These are phyloP conservation scores for Musca domestica DNA, from an alignment of 1,140 invertebrate species.

Conservation along the genomic window DNA sequence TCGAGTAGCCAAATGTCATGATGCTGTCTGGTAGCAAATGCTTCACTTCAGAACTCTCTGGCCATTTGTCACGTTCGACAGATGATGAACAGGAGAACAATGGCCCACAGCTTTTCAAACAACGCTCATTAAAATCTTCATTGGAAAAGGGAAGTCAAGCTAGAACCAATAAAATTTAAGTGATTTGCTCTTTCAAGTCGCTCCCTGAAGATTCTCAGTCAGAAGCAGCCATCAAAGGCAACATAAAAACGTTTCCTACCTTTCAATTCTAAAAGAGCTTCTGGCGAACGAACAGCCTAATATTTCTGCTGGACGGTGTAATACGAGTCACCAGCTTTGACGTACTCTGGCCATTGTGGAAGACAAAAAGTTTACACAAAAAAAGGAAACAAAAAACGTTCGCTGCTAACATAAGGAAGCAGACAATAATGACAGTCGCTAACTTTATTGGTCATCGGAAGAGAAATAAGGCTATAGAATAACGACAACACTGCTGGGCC, in stretches of 20 bases:
- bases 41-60: slow-evolving; percentile 51
- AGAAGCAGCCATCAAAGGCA: no score
- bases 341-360: no score
- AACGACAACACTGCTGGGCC: not conserved
- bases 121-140: not conserved
- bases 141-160: not conserved
- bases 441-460: not conserved
- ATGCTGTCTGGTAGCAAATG: slow-evolving; percentile 29
- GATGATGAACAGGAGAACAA: no score
- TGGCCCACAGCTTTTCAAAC: not conserved
- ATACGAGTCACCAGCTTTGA: no score
- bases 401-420: slow-evolving; percentile 8
- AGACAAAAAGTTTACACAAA: not conserved
- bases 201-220: no score
- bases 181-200: no score
- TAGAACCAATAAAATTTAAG: no score
- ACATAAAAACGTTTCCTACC: no score
- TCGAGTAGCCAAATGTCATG: not conserved
- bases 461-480: not conserved
- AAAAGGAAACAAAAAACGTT: not conserved
- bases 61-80: slow-evolving; percentile 52
- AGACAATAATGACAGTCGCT: slow-evolving; percentile 13
- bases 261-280: no score
- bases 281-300: no score
- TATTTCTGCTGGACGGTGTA: no score